phyloP scores from a whole-genome alignment of 92 coral and sea anemone genomes.

The Zoanthus sansibaricus region DNA sequence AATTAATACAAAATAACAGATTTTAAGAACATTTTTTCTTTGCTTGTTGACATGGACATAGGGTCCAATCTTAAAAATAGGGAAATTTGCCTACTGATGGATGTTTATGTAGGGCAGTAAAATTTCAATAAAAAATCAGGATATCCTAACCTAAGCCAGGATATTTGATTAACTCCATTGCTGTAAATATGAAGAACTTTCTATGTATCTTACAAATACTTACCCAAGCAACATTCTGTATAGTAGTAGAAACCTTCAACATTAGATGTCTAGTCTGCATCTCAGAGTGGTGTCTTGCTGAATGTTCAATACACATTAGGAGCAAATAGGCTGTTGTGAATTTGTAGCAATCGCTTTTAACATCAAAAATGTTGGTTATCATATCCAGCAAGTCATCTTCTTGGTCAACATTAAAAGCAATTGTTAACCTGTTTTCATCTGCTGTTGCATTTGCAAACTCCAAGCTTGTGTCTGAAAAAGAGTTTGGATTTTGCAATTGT shows the following conservation, averaged over 20 bases:
- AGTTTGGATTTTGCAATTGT: slow-evolving; percentile 4
- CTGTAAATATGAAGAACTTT: neutral
- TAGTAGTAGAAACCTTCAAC: slow-evolving; percentile 85
- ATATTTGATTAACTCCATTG: neutral
- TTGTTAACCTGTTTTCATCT: slow-evolving; percentile 54
- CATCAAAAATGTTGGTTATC: slow-evolving; percentile 75
- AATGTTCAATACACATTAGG: slow-evolving; percentile 86
- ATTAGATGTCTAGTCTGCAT: slow-evolving; percentile 85
- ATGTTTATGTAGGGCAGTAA: no score
- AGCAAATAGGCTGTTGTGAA: slow-evolving; percentile 88
- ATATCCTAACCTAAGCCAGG: neutral
- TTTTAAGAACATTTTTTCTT: no score
- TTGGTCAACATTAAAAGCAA: slow-evolving; percentile 76
- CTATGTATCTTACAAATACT: slow-evolving; percentile 23
- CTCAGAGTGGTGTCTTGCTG: slow-evolving; percentile 84
- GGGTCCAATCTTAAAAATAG: no score
- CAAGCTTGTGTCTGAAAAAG: slow-evolving; percentile 32
- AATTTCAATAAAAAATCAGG: no score
- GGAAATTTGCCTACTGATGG: no score
- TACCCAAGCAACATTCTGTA: slow-evolving; percentile 95
- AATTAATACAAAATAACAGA: no score
- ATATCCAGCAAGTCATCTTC: slow-evolving; percentile 85
- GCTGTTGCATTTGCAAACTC: slow-evolving; percentile 41
- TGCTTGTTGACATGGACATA: no score
- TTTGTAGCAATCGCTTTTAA: slow-evolving; percentile 76